Evolutionary conservation across 2,797 vertebrate genomes (phyloP), one percentile per base, ranked within the genome.

Genomic region (Galagoides demidoff): DNA sequence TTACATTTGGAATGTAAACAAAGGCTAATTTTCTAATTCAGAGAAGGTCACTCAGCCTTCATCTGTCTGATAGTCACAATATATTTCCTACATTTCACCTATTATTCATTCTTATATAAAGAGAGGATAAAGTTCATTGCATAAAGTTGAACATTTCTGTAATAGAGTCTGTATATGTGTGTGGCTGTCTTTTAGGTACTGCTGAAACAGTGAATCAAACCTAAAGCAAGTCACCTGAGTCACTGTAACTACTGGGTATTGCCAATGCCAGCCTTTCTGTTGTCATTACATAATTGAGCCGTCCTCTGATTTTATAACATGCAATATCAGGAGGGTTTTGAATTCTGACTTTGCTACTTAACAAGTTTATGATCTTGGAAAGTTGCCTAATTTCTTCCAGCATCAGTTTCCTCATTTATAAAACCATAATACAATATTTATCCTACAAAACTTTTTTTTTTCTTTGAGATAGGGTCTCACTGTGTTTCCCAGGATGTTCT

Each of bases 331-430:
- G 6, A 89, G 34, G 64, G 4, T 17, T 92, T 88, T 82, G 55
- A 77, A 79, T 94, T 97, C 39, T 66, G 23, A 64, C 31, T 83
- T 14, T 89, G 59, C 39, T 91, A 85, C 49, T 91, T 79, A 84
- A 84, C 8, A 79, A 37, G 8, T 85, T 55, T 6, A n/a, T 63
- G 34, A 83, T 73, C 55, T 76, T 85, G n/a, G 25, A 57, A 63
- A 68, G 39, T 66, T 25, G 57, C 59, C 7, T 63, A 64, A 49
- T 64, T 92, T 95, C 16, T 89, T 29, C 81, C 13, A 78, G 17
- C 34, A 59, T 52, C 52, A 93, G 14, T 93, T 70, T 88, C 27
- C 20, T 93, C 37, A 73, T 85, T 89, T 92, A 71, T 81, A 59
- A 76, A 82, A 68, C 73, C 39, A 74, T 66, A 87, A 63, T 73